A percentile compares a stretch with the other conserved stretches of the same genome.
These are phyloP conservation scores for Amphimedon queenslandica DNA, from an alignment of 37 sponge, comb jelly and placozoan species.

Conservation along the genomic window DNA sequence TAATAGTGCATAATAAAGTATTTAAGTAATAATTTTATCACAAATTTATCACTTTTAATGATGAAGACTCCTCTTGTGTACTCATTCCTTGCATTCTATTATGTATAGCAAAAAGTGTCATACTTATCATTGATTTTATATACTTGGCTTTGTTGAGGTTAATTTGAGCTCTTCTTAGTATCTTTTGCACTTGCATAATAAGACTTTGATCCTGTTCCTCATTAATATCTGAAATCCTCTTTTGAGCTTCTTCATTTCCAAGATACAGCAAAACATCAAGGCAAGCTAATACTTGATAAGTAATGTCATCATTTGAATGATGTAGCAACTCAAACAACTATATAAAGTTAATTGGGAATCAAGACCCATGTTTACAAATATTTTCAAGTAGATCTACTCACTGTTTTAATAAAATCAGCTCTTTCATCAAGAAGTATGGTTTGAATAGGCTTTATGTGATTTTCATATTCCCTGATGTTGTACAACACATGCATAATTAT, in stretches of 20 bases:
- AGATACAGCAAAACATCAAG: conserved; percentile 42
- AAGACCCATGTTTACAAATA: too few species aligned
- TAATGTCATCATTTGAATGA: conserved; percentile 56
- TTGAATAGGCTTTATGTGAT: background rate
- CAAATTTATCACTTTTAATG: too few species aligned
- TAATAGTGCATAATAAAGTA: too few species aligned
- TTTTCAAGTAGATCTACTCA: background rate
- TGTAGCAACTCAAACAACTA: conserved; percentile 20
- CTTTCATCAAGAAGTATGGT: background rate
- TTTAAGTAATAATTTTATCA: too few species aligned
- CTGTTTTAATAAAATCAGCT: background rate
- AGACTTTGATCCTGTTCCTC: background rate
- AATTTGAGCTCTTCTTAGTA: background rate
- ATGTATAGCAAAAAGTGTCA: too few species aligned
- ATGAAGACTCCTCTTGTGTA: too few species aligned
- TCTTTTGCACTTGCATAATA: background rate
- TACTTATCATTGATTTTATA: too few species aligned
- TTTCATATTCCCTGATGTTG: background rate
- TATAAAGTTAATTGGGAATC: too few species aligned
- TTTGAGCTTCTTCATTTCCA: conserved; percentile 49
- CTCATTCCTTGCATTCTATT: too few species aligned
- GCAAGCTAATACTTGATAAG: conserved; percentile 57
- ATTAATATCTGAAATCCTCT: conserved; percentile 6
- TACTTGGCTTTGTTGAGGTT: background rate
- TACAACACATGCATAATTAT: background rate